Conservation (phyloP, 2,888 invertebrate species). For the Cephalotes varians region DNA sequence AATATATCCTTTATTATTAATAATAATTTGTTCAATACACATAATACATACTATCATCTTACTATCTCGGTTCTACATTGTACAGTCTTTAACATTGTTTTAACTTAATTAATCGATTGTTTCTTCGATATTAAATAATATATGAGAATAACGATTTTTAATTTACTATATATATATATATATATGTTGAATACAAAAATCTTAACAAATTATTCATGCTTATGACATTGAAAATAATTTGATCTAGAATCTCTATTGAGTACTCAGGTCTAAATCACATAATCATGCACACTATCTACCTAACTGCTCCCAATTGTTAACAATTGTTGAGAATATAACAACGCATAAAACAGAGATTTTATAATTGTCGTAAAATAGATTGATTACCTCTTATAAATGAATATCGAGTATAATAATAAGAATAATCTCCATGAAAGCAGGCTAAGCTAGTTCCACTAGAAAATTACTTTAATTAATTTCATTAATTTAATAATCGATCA, state of each 20-base stretch:
- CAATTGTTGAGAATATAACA: not conserved
- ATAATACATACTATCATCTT: constrained; percentile 44
- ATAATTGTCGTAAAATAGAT: not conserved
- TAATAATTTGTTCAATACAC: constrained; percentile 59
- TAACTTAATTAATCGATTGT: not conserved
- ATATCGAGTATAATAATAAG: constrained; percentile 19
- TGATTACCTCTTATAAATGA: constrained; percentile 9
- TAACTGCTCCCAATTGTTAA: constrained; percentile 25
- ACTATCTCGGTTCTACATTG: constrained; percentile 18
- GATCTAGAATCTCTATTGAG: constrained; percentile 36
- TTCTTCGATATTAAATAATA: not conserved
- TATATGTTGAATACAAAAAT: constrained; percentile 32
- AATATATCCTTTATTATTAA: constrained; percentile 73
- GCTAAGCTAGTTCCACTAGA: not conserved
- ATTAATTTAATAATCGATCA: constrained; percentile 11
- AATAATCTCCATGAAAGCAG: constrained; percentile 18
- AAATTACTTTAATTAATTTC: no score
- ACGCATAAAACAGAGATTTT: constrained; percentile 15
- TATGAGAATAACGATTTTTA: constrained; percentile 26
- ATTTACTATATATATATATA: constrained; percentile 1
- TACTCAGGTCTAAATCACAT: constrained; percentile 41
- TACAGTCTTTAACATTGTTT: constrained; percentile 23
- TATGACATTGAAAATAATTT: constrained; percentile 36
- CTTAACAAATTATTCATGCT: constrained; percentile 40
- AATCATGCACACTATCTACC: constrained; percentile 35